Evolutionary conservation across 2,888 invertebrate genomes (phyloP), one percentile per base, ranked within the genome.

Genomic region (Colletes collaris): DNA sequence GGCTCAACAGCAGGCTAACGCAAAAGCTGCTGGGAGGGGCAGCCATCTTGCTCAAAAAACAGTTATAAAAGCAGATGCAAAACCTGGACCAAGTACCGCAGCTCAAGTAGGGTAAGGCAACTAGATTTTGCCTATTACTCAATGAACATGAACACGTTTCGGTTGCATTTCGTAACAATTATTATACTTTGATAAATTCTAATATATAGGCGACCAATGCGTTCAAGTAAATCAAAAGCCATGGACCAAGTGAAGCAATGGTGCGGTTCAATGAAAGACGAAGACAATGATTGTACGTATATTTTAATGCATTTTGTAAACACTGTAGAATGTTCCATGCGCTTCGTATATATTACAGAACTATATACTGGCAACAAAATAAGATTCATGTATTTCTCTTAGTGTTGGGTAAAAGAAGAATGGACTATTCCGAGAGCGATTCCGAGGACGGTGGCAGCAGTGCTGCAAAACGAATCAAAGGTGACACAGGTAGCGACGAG

Each of bases 191-290:
- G 44, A n/a, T 8, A 49, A 55, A 68, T 7, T 46, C 27, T 0
- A 53, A 10, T 50, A 16, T 44, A 13, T 81, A 96, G 96, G 4
- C 95, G 96, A 40, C 96, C 96, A 3, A 95, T 95, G 90, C 94
- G 96, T 27, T 95, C 95, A n/a, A 97, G 97, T 87, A 97, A 97
- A 92, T 96, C 96, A 64, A 96, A 96, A 86, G 97, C 97, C 0
- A 93, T 97, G 91, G 96, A 96, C 92, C 97, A 97, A 91, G 97
- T 97, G 71, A 97, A 97, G 90, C 96, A 96, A 77, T 97, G 97
- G 97, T 97, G 96, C 86, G 96, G 96, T 13, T 96, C 94, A 0
- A 95, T 94, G 91, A 94, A 94, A 58, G 94, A 95, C 6, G 94
- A 94, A 27, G 95, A 94, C 1, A 92, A 91, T 69, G 90, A 91